Evolutionary conservation across 2,797 vertebrate genomes (phyloP).

Genomic region (Valencia hispanica): DNA sequence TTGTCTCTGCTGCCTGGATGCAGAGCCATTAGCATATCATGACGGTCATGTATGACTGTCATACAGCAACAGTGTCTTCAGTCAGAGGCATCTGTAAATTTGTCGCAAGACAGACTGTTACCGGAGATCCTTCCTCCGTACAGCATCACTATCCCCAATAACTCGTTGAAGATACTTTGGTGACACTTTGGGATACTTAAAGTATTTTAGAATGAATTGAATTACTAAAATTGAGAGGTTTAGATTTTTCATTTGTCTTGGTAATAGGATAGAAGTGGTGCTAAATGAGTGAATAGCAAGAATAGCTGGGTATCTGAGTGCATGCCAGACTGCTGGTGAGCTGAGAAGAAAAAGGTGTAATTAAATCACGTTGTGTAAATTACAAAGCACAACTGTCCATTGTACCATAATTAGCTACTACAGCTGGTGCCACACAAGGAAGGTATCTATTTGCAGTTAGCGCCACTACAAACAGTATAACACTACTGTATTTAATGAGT

Average conservation of each 20-base stretch:
- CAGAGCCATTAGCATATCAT: too few species aligned
- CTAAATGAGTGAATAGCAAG: neutral
- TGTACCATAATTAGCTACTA: neutral
- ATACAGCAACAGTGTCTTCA: neutral
- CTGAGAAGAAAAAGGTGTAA: neutral
- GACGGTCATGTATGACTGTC: too few species aligned
- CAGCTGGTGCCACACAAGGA: neutral
- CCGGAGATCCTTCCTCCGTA: neutral
- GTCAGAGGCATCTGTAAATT: neutral
- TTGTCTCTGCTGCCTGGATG: too few species aligned
- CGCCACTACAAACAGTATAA: neutral
- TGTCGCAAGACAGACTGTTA: neutral
- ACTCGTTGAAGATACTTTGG: neutral
- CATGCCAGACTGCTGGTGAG: slow-evolving; percentile 15
- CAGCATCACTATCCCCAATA: neutral
- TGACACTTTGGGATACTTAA: neutral
- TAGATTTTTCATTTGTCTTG: neutral
- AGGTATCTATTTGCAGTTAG: neutral
- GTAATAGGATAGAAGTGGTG: neutral
- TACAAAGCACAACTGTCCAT: neutral
- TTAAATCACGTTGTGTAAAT: neutral
- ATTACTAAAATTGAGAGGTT: neutral
- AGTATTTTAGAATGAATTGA: neutral
- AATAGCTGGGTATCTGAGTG: neutral
- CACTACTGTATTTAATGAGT: neutral